Percentiles rank a stretch among this genome's conserved stretches.
Conservation (phyloP, 2,113 vertebrate species). For the Clarias gariepinus region DNA sequence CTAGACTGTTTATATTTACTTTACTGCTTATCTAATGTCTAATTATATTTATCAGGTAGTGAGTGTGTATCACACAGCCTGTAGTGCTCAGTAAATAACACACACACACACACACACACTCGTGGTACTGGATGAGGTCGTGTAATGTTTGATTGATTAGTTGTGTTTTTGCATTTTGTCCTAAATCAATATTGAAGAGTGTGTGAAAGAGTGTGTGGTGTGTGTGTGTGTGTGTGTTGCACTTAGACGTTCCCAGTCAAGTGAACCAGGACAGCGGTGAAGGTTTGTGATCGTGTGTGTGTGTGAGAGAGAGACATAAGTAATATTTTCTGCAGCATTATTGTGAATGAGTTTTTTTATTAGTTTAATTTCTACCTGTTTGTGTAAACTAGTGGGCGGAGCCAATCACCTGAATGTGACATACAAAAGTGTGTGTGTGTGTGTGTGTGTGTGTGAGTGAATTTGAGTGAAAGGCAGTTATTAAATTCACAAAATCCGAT, state of each 20-base stretch:
- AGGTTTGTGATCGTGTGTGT: conserved; percentile 68
- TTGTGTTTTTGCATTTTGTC: neutral
- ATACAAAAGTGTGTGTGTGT: neutral
- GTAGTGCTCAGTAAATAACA: neutral
- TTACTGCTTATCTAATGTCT: neutral
- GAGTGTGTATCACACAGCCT: neutral
- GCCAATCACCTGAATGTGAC: neutral
- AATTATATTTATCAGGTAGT: conserved; percentile 4
- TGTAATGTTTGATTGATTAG: neutral
- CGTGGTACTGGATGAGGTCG: too few species aligned
- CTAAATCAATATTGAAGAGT: conserved; percentile 2
- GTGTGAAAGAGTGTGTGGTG: neutral
- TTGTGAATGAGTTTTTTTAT: neutral
- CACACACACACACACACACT: neutral
- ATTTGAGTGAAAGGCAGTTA: neutral
- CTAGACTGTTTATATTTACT: neutral
- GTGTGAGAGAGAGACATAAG: neutral
- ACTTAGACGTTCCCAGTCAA: conserved; percentile 61
- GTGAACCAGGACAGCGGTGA: conserved; percentile 63
- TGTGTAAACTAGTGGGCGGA: neutral
- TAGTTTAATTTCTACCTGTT: neutral
- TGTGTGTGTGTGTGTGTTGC: conserved; percentile 43
- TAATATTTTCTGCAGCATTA: too few species aligned
- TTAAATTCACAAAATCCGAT: neutral
- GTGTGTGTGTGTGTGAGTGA: neutral